Conservation (phyloP, 2,888 invertebrate genomes). For the Creontiades dilutus region DNA sequence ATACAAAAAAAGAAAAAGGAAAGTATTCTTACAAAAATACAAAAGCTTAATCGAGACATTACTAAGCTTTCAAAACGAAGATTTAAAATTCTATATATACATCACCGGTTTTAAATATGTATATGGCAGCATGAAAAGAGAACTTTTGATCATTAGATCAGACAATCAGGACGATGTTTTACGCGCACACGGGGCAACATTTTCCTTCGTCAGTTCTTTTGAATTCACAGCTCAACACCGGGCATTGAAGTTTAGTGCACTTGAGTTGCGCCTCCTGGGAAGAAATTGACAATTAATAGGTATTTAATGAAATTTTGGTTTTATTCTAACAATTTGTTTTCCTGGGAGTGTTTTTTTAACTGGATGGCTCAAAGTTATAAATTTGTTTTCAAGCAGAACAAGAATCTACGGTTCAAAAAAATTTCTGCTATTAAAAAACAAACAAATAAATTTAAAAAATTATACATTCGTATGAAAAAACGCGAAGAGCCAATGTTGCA, state of each 20-base stretch:
- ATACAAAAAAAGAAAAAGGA: not conserved
- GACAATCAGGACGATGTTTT: not conserved
- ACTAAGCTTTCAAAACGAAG: not conserved
- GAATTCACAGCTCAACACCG: slow-evolving; percentile 78
- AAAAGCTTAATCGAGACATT: slow-evolving; percentile 8
- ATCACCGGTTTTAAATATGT: not conserved
- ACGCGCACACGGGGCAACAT: slow-evolving; percentile 79
- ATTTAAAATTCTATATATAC: not conserved
- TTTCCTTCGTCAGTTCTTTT: slow-evolving; percentile 78
- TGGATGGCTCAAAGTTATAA: too few relatives aligned
- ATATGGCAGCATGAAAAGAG: not conserved
- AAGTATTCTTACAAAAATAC: slow-evolving; percentile 25
- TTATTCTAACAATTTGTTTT: too few relatives aligned
- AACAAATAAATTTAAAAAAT: too few relatives aligned
- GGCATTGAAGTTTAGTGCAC: slow-evolving; percentile 79
- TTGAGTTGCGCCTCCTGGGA: slow-evolving; percentile 79
- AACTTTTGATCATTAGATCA: not conserved
- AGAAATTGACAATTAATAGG: slow-evolving; percentile 40
- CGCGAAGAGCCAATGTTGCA: too few relatives aligned
- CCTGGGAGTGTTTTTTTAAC: too few relatives aligned
- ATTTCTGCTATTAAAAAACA: too few relatives aligned
- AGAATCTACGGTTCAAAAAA: too few relatives aligned
- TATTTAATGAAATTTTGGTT: too few relatives aligned
- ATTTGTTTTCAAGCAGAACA: too few relatives aligned
- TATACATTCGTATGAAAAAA: too few relatives aligned